Evolutionary conservation across 2,888 invertebrate genomes (phyloP).

Genomic region (Hypercompe scribonia): DNA sequence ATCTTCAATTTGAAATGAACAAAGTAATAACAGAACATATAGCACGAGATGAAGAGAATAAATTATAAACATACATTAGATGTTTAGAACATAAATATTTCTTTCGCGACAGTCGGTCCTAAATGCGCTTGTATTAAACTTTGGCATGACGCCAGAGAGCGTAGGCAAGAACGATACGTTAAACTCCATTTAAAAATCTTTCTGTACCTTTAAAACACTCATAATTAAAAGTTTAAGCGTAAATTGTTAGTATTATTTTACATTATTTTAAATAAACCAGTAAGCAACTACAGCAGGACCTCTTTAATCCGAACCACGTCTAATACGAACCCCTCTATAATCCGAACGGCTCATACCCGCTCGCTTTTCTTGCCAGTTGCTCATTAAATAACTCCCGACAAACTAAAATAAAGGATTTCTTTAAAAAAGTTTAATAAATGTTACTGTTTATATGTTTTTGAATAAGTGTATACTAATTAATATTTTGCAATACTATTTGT

Average conservation of each 20-base stretch:
- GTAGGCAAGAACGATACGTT: constrained; percentile 41
- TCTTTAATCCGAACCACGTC: too few relatives aligned
- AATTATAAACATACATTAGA: constrained; percentile 18
- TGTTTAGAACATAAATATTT: constrained; percentile 43
- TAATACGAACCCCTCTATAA: too few relatives aligned
- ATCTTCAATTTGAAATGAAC: background rate
- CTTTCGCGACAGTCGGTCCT: constrained; percentile 50
- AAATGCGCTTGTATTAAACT: constrained; percentile 47
- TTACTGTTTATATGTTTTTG: too few relatives aligned
- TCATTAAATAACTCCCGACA: too few relatives aligned
- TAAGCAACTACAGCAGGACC: too few relatives aligned
- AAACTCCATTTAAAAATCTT: constrained; percentile 56
- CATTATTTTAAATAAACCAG: constrained; percentile 32
- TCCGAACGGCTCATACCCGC: too few relatives aligned
- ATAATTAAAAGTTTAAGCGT: constrained; percentile 43
- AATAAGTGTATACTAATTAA: too few relatives aligned
- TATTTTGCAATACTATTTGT: too few relatives aligned
- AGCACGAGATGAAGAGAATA: constrained; percentile 9
- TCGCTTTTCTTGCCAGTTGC: too few relatives aligned
- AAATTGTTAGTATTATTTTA: constrained; percentile 33
- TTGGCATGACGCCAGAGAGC: constrained; percentile 54
- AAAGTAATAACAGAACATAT: constrained; percentile 7
- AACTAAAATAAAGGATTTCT: too few relatives aligned
- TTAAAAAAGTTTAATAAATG: too few relatives aligned
- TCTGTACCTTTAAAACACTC: constrained; percentile 46